Percentiles rank a stretch among this genome's conserved stretches.
Conservation (phyloP, 2,113 vertebrate species). For the Scartelaos histophorus region DNA sequence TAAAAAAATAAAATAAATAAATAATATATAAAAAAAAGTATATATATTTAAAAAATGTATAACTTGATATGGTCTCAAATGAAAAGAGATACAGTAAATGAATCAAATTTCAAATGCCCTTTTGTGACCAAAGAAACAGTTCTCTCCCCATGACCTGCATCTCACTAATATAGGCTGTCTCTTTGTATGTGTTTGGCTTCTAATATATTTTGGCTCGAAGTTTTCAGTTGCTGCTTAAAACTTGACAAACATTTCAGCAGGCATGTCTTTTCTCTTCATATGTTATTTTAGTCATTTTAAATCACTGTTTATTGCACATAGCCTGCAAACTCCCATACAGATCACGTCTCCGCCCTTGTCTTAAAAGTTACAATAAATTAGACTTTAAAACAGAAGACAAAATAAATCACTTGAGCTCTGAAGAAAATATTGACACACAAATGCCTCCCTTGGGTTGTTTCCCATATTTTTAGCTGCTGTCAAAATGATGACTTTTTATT, state of each 20-base stretch:
- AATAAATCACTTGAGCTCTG: conserved; percentile 33
- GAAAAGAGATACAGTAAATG: background rate
- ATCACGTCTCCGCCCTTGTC: conserved; percentile 5
- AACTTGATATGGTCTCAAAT: background rate
- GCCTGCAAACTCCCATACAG: conserved; percentile 2
- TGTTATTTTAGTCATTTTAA: background rate
- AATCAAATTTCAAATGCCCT: background rate
- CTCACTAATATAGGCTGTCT: background rate
- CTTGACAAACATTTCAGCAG: background rate
- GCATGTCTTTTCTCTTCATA: background rate
- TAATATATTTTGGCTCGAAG: background rate
- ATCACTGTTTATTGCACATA: background rate
- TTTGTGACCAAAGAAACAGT: background rate
- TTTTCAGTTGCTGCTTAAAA: background rate
- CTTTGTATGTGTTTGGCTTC: background rate
- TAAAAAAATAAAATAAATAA: too few relatives aligned
- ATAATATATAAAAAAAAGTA: too few relatives aligned
- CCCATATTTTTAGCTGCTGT: conserved; percentile 62
- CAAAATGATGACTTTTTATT: conserved; percentile 58
- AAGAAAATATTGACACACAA: conserved; percentile 63
- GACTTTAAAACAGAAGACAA: conserved; percentile 32
- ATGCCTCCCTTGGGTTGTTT: conserved; percentile 45
- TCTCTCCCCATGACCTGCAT: background rate
- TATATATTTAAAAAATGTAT: too few relatives aligned
- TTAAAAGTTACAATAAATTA: conserved; percentile 33